Conservation (phyloP, 2,888 invertebrate genomes). For the Linnaemya vulpina region DNA sequence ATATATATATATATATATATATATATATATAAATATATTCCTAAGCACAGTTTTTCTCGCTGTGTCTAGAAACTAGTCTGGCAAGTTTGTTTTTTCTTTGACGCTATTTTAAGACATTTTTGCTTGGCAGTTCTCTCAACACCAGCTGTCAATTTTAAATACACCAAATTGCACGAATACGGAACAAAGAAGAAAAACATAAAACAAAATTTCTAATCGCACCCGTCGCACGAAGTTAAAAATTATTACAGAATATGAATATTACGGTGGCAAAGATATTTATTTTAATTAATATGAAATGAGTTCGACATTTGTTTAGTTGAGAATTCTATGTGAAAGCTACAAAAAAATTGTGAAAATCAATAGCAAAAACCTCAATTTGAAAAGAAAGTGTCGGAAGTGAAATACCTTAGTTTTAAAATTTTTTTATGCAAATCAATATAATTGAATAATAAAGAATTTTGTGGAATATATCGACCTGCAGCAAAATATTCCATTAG, state of each 20-base stretch:
- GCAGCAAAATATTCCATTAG: neutral
- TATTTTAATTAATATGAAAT: conserved; percentile 22
- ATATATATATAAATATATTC: no score
- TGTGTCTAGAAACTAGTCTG: neutral
- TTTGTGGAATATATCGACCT: neutral
- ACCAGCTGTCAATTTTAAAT: conserved; percentile 44
- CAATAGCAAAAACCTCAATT: neutral
- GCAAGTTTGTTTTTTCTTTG: no score
- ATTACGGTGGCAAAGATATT: conserved; percentile 31
- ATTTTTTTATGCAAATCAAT: neutral
- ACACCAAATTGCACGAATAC: conserved; percentile 59
- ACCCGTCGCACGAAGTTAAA: conserved; percentile 57
- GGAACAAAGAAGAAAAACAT: conserved; percentile 57
- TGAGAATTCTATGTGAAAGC: neutral
- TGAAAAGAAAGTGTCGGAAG: conserved; percentile 39
- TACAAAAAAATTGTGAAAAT: neutral
- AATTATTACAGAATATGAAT: neutral
- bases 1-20: no score
- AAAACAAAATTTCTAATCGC: conserved; percentile 55
- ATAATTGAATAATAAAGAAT: neutral
- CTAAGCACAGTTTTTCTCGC: no score
- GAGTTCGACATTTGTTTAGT: conserved; percentile 2
- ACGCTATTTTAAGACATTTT: neutral
- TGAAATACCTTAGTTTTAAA: no score
- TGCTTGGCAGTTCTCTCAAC: conserved; percentile 8